phyloP scores from a whole-genome alignment of 2,888 invertebrate species.

The Stenolophus ochropezus region DNA sequence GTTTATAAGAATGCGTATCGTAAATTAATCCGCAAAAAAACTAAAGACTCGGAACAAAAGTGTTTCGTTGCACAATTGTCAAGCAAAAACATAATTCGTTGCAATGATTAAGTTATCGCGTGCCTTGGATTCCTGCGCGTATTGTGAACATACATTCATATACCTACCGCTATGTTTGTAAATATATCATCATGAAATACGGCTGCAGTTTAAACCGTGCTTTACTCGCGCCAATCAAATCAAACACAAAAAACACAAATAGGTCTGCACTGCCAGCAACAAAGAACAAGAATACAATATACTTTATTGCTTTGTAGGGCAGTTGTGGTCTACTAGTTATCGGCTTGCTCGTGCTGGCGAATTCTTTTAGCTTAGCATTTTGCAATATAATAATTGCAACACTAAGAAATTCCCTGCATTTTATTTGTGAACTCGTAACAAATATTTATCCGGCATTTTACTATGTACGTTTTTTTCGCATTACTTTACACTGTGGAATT shows the following conservation, averaged over 20 bases:
- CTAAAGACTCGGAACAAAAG: background rate
- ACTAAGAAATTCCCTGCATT: background rate
- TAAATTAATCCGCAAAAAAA: background rate
- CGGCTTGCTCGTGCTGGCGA: background rate
- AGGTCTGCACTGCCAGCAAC: background rate
- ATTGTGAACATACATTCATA: conserved; percentile 12
- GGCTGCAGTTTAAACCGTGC: conserved; percentile 5
- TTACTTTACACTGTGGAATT: background rate
- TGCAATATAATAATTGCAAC: background rate
- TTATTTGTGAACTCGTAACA: background rate
- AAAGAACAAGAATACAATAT: background rate
- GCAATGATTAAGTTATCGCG: conserved; percentile 25
- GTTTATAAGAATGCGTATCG: background rate
- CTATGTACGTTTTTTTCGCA: background rate
- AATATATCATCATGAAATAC: conserved; percentile 34
- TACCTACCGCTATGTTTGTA: conserved; percentile 31
- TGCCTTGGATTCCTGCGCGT: conserved; percentile 29
- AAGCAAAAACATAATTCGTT: conserved; percentile 35
- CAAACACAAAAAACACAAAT: background rate
- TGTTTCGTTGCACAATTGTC: conserved; percentile 15
- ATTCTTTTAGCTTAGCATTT: background rate
- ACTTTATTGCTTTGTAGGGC: background rate
- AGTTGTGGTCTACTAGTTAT: background rate
- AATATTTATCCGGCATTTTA: background rate
- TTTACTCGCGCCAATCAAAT: conserved; percentile 8